Base-by-base conservation (phyloP, 2,888 invertebrate species). In the Perizoma affinitatum region DNA sequence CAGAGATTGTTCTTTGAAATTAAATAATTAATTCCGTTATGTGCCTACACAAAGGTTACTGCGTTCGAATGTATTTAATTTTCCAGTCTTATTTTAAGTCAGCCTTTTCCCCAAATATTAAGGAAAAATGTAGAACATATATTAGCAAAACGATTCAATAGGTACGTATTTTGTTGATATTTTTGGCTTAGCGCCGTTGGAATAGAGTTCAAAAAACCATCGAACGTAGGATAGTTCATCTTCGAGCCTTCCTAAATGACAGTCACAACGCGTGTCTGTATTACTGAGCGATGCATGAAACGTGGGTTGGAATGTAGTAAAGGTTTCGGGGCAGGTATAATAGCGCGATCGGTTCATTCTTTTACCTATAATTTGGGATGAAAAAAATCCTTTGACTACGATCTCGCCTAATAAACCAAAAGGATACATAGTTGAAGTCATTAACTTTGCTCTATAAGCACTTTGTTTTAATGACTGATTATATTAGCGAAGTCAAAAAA, bases 221-320 rank as follows among this genome's bases (percentile, higher is more conserved):
- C 6, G 40, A 34, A 33, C 34, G 33, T 36, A 10, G n/a, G 33
- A 52, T 33, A 65, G 55, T 54, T 58, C 54, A 60, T 63, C 63
- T 63, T 65, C 57, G 50, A 57, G 57, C 58, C 55, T 63, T 44
- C 44, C 58, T 44, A 59, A 63, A 63, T 63, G 53, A 63, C 60
- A 61, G 56, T 55, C 59, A 54, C 45, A 55, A 55, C 45, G 52
- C 68, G 66, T 66, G 66, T 61, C 63, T 47, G 55, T 44, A 49
- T 56, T 66, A 65, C 63, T 61, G 61, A 61, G 51, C 54, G 58
- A 54, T 53, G 48, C 53, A 45, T 54, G 51, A 62, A 58, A 58
- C 38, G 54, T 55, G 48, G 54, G 56, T 11, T 53, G 51, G 34
- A 44, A 61, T 57, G 51, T 54, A 55, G 48, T 54, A 53, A 53